These are phyloP conservation scores for Brachymystax lenok DNA, from an alignment of 2,797 vertebrate genomes.

Conservation along the genomic window DNA sequence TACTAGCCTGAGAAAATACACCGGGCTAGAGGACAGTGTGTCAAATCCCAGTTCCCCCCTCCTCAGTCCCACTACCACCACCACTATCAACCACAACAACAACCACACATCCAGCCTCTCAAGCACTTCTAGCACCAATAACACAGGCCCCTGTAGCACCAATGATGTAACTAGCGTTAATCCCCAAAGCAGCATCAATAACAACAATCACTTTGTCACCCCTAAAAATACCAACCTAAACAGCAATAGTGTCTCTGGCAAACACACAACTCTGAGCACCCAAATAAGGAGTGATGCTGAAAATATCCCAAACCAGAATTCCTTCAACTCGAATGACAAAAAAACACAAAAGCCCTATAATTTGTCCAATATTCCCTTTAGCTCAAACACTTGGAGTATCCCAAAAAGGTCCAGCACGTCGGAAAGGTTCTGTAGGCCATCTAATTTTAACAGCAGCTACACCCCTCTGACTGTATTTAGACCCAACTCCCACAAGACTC, in stretches of 20 bases:
- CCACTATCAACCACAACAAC: constrained; percentile 31
- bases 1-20: constrained; percentile 62
- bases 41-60: constrained; percentile 12
- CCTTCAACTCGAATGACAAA: constrained; percentile 42
- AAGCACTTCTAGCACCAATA: constrained; percentile 30
- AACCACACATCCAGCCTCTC: constrained; percentile 24
- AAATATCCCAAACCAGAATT: constrained; percentile 29
- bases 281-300: constrained; percentile 38
- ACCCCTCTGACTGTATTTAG: constrained; percentile 37
- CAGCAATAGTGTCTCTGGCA: constrained; percentile 39
- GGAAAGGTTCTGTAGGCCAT: constrained; percentile 10
- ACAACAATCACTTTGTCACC: constrained; percentile 42
- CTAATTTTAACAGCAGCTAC: constrained; percentile 30
- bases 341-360: constrained; percentile 44
- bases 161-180: constrained; percentile 41
- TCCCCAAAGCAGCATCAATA: constrained; percentile 22
- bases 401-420: constrained; percentile 30
- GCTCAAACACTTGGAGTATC: constrained; percentile 33
- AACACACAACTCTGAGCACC: constrained; percentile 26
- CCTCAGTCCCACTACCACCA: not conserved
- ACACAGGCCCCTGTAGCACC: constrained; percentile 19
- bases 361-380: constrained; percentile 42
- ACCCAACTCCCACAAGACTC: constrained; percentile 31
- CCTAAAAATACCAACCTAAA: constrained; percentile 32
- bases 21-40: constrained; percentile 38